A percentile compares a stretch with the other conserved stretches of the same genome.
phyloP scores from a whole-genome alignment of 2,113 vertebrate genomes.

The Porphyrio hochstetteri region DNA sequence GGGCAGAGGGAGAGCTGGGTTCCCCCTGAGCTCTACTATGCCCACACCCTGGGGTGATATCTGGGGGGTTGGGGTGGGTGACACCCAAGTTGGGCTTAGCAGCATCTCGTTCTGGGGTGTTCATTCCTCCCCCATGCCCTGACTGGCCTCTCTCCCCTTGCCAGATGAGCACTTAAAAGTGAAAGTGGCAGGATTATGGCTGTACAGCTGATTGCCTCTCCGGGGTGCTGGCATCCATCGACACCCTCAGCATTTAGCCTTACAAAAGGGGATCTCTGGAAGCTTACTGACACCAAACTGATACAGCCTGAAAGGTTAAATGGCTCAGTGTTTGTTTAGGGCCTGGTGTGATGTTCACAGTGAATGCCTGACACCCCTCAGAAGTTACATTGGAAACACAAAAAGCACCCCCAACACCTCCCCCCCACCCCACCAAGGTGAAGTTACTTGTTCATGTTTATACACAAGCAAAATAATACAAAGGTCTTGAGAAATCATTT shows the following conservation, averaged over 20 bases:
- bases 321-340: neutral
- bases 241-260: neutral
- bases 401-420: too few species aligned
- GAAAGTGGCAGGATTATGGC: accelerated
- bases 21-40: neutral
- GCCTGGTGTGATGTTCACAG: neutral
- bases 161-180: neutral
- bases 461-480: neutral
- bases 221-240: neutral
- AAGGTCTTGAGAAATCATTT: neutral
- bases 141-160: neutral
- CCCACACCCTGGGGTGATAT: accelerated
- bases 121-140: neutral
- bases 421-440: neutral
- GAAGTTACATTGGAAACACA: neutral
- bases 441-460: neutral
- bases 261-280: neutral
- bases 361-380: neutral
- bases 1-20: neutral
- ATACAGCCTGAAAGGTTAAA: neutral
- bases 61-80: too few species aligned
- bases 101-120: accelerated
- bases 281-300: neutral
- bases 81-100: neutral
- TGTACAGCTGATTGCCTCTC: neutral